phyloP scores from a whole-genome alignment of 2,888 invertebrate species.

The Ophion ventricosus region DNA sequence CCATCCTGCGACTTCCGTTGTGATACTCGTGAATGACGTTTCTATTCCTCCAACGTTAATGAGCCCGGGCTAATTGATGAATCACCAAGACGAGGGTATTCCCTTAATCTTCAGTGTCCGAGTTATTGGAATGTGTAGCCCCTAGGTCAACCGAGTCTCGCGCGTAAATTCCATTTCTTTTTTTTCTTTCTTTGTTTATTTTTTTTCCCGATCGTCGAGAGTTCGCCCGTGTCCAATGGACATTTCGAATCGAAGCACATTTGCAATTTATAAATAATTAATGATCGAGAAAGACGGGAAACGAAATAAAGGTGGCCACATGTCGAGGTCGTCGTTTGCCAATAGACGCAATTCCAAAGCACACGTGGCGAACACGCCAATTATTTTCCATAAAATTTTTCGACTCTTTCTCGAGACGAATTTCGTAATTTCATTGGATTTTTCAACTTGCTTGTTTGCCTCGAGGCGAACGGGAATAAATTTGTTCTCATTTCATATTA shows the following conservation, averaged over 20 bases:
- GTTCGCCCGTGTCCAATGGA: neutral
- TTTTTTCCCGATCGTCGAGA: constrained; percentile 5
- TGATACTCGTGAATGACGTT: neutral
- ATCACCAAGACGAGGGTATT: constrained; percentile 19
- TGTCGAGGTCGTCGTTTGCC: constrained; percentile 31
- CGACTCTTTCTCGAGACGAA: neutral
- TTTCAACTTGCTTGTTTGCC: neutral
- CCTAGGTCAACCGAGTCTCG: constrained; percentile 22
- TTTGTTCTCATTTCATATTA: constrained; percentile 2
- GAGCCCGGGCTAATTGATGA: neutral
- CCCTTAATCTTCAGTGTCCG: neutral
- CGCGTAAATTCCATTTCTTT: neutral
- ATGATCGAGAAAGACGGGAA: neutral
- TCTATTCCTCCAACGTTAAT: neutral
- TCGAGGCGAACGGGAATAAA: constrained; percentile 14
- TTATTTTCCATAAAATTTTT: neutral
- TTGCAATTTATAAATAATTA: constrained; percentile 39
- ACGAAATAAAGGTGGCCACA: constrained; percentile 10
- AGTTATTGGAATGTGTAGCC: constrained; percentile 17
- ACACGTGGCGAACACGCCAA: constrained; percentile 17
- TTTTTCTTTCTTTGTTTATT: neutral
- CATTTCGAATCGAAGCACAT: constrained; percentile 16
- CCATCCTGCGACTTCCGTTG: constrained; percentile 61
- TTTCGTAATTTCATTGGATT: neutral
- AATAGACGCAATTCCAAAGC: neutral